A percentile compares a stretch with the other conserved stretches of the same genome.
Conservation (phyloP, 2,113 vertebrate species). For the Tretioscincus oriximinensis region DNA sequence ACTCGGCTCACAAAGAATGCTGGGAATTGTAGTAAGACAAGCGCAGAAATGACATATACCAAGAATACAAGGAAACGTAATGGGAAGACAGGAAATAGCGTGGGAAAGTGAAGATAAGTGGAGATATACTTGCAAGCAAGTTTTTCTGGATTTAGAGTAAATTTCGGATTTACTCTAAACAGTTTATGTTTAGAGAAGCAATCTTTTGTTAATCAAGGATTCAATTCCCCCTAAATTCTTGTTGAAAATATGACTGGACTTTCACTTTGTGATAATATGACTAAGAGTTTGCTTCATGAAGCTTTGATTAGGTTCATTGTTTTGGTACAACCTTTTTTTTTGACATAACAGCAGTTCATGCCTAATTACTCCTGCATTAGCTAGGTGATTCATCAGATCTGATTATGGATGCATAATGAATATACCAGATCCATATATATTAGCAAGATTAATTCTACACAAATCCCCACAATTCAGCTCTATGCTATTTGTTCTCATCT, state of each 20-base stretch:
- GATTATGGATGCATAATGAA: slow-evolving; percentile 77
- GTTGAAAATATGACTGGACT: not conserved
- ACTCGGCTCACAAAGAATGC: too few species aligned
- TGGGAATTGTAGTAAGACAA: too few species aligned
- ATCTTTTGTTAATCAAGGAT: not conserved
- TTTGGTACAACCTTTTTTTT: slow-evolving; percentile 58
- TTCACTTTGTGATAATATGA: not conserved
- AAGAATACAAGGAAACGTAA: too few species aligned
- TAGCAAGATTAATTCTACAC: slow-evolving; percentile 76
- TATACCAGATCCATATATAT: slow-evolving; percentile 74
- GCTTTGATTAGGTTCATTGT: slow-evolving; percentile 59
- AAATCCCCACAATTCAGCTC: slow-evolving; percentile 75
- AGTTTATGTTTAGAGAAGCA: not conserved
- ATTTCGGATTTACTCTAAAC: too few species aligned
- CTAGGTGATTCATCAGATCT: slow-evolving; percentile 78
- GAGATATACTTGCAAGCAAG: too few species aligned
- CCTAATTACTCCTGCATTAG: slow-evolving; percentile 78
- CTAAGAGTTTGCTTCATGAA: not conserved
- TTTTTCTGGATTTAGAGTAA: too few species aligned
- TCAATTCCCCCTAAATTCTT: not conserved
- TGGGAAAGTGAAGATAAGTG: too few species aligned
- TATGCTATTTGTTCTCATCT: slow-evolving; percentile 80
- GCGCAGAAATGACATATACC: too few species aligned
- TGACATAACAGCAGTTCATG: slow-evolving; percentile 72
- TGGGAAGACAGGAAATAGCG: too few species aligned